phyloP scores from a whole-genome alignment of 2,888 invertebrate genomes.

The Dermolepida albohirtum region DNA sequence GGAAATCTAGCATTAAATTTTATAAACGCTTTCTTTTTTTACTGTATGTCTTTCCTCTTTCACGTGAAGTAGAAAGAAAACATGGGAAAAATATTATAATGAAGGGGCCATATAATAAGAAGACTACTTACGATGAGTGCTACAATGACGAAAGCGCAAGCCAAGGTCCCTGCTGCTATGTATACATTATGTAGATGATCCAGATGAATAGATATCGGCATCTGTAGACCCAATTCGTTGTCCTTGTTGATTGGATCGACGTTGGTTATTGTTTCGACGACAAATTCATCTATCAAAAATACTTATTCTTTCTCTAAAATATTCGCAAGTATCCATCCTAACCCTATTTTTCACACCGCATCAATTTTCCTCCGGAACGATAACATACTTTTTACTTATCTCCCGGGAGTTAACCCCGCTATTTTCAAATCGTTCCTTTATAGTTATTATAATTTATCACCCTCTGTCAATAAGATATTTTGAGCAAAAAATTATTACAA shows the following conservation, averaged over 20 bases:
- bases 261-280: conserved; percentile 72
- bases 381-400: conserved; percentile 28
- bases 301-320: not conserved
- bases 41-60: not conserved
- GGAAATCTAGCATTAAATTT: not conserved
- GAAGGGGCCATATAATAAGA: not conserved
- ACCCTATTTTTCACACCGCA: conserved; percentile 8
- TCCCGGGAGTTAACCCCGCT: conserved; percentile 11
- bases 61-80: not conserved
- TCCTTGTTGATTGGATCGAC: conserved; percentile 50
- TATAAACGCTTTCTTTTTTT: not conserved
- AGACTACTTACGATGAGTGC: conserved; percentile 74
- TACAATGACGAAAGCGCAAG: conserved; percentile 80
- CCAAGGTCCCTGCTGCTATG: conserved; percentile 82
- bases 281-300: conserved; percentile 73
- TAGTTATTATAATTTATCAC: conserved; percentile 39
- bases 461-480: not conserved
- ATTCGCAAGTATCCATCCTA: conserved; percentile 15
- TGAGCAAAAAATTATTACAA: too few relatives aligned
- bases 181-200: conserved; percentile 81
- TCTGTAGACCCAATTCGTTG: conserved; percentile 51
- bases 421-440: conserved; percentile 29
- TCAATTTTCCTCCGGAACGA: conserved; percentile 26
- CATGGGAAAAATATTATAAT: conserved; percentile 11
- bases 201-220: conserved; percentile 68